phyloP scores from a whole-genome alignment of 1,140 invertebrate genomes.

The Listronotus oregonensis region DNA sequence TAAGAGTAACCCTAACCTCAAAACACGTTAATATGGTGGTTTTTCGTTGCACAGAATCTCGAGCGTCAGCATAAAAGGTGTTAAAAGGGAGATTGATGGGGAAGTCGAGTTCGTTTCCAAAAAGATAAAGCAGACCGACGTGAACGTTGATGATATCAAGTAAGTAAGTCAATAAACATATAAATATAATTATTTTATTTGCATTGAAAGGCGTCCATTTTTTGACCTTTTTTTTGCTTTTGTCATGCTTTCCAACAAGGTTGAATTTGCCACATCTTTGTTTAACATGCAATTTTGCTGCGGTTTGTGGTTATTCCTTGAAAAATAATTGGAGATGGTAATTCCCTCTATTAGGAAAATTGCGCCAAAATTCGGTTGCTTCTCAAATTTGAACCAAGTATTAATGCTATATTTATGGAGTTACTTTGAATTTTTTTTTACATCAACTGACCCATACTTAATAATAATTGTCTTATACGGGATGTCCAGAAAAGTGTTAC shows the following conservation, averaged over 20 bases:
- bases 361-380: not conserved
- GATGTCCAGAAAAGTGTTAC: too few relatives aligned
- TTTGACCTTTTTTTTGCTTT: conserved; percentile 12
- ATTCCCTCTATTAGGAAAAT: not conserved
- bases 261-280: not conserved
- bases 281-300: conserved; percentile 10
- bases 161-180: conserved; percentile 29
- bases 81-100: conserved; percentile 28
- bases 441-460: too few relatives aligned
- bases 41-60: conserved; percentile 28
- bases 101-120: conserved; percentile 27
- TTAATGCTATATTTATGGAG: too few relatives aligned
- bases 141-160: conserved; percentile 49
- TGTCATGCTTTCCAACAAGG: conserved; percentile 14
- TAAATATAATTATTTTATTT: not conserved
- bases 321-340: not conserved
- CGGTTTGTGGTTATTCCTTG: not conserved
- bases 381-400: too few relatives aligned
- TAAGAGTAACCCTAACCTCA: conserved; percentile 46
- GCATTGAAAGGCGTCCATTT: conserved; percentile 10
- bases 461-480: too few relatives aligned
- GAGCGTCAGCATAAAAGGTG: conserved; percentile 14
- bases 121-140: conserved; percentile 39
- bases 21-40: conserved; percentile 41
- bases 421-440: too few relatives aligned